phyloP scores from a whole-genome alignment of 2,888 invertebrate genomes.

The Latheticus oryzae region DNA sequence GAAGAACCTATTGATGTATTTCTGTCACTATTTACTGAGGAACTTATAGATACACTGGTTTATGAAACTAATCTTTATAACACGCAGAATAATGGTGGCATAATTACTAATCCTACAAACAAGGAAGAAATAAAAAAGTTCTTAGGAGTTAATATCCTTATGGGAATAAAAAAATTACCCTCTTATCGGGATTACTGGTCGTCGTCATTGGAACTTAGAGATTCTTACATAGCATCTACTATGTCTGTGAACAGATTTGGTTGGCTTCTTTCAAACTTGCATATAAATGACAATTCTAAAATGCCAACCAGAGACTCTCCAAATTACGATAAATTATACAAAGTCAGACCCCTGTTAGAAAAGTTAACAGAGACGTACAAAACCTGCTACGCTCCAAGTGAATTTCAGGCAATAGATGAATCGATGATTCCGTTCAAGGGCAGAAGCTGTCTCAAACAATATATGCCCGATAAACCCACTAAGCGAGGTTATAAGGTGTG shows the following conservation, averaged over 20 bases:
- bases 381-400: slow-evolving; percentile 38
- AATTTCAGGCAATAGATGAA: slow-evolving; percentile 45
- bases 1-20: too few species aligned
- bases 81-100: too few species aligned
- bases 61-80: too few species aligned
- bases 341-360: slow-evolving; percentile 42
- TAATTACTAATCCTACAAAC: too few species aligned
- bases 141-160: too few species aligned
- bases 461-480: slow-evolving; percentile 55
- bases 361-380: slow-evolving; percentile 40
- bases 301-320: slow-evolving; percentile 32
- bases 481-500: slow-evolving; percentile 56
- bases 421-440: slow-evolving; percentile 49
- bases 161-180: too few species aligned
- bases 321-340: slow-evolving; percentile 45
- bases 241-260: slow-evolving; percentile 39
- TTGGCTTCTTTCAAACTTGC: slow-evolving; percentile 42
- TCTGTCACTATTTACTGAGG: too few species aligned
- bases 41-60: too few species aligned
- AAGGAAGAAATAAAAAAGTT: too few species aligned
- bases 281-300: slow-evolving; percentile 44
- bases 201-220: slow-evolving; percentile 28
- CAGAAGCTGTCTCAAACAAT: slow-evolving; percentile 49
- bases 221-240: slow-evolving; percentile 26
- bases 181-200: slow-evolving; percentile 40